phyloP scores from a whole-genome alignment of 92 coral and sea anemone species.

The Galaxea fascicularis region DNA sequence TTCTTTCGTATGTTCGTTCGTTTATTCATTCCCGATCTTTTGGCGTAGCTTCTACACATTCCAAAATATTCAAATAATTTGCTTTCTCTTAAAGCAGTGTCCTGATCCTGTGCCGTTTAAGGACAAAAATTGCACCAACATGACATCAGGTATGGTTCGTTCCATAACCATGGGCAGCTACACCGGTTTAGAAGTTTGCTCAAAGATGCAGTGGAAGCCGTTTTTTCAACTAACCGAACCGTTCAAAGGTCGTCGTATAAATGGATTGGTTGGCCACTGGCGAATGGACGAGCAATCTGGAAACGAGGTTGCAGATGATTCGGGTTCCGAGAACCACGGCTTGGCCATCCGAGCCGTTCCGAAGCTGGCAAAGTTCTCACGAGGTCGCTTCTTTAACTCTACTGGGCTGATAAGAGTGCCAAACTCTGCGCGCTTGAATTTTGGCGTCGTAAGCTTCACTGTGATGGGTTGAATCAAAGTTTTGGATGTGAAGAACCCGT shows the following conservation, averaged over 20 bases:
- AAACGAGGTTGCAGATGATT: slow-evolving; percentile 76
- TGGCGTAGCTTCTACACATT: no score
- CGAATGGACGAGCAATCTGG: slow-evolving; percentile 88
- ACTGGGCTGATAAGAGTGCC: slow-evolving; percentile 61
- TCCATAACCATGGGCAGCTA: not conserved
- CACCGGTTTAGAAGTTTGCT: slow-evolving; percentile 15
- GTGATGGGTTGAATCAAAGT: slow-evolving; percentile 77
- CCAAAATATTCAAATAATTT: no score
- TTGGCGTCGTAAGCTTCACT: slow-evolving; percentile 65
- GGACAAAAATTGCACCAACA: slow-evolving; percentile 7
- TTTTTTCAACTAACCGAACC: not conserved
- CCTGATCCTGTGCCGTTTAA: slow-evolving; percentile 14
- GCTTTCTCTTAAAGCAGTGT: not conserved
- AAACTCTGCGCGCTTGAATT: slow-evolving; percentile 52
- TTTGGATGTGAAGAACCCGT: slow-evolving; percentile 72
- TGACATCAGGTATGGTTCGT: slow-evolving; percentile 35
- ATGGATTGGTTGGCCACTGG: slow-evolving; percentile 78
- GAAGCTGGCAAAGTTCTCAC: slow-evolving; percentile 67
- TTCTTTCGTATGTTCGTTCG: no score
- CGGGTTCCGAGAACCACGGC: slow-evolving; percentile 79
- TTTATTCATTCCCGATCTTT: not conserved
- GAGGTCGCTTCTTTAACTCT: slow-evolving; percentile 75
- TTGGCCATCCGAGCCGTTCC: slow-evolving; percentile 57
- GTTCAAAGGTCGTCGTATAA: slow-evolving; percentile 10
- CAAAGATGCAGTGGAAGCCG: slow-evolving; percentile 31